phyloP scores from a whole-genome alignment of 1,140 invertebrate genomes.

The Vollenhovia emeryi region DNA sequence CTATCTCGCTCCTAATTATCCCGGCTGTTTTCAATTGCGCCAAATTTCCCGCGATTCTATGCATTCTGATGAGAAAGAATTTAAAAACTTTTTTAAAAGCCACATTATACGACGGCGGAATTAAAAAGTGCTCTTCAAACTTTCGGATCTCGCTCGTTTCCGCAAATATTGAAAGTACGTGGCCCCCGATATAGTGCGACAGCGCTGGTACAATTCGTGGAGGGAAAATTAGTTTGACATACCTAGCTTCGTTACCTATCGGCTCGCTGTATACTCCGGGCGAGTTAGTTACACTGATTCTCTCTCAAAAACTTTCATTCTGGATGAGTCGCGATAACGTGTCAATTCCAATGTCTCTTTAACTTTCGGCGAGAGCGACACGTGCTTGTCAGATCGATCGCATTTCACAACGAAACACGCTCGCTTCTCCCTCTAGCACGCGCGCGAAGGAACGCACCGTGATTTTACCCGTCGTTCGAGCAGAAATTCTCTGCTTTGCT shows the following conservation, averaged over 20 bases:
- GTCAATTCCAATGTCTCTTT: constrained; percentile 8
- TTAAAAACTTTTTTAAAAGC: not conserved
- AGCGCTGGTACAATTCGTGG: not conserved
- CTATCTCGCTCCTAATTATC: not conserved
- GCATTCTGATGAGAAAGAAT: not conserved
- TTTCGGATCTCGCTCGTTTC: constrained; percentile 26
- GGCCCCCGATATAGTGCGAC: not conserved
- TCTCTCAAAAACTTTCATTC: not conserved
- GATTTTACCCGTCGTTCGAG: constrained; percentile 16
- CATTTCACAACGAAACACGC: constrained; percentile 25
- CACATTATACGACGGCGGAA: not conserved
- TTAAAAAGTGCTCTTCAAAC: constrained; percentile 28
- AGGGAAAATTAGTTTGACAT: constrained; percentile 44
- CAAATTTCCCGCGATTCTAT: constrained; percentile 3
- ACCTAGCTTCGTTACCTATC: constrained; percentile 12
- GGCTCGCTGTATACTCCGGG: not conserved
- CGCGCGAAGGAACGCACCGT: constrained; percentile 10
- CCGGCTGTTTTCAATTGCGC: constrained; percentile 9
- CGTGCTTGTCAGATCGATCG: constrained; percentile 5
- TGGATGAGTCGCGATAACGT: constrained; percentile 29
- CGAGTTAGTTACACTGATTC: not conserved
- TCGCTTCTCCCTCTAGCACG: not conserved
- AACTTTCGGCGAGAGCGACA: constrained; percentile 1
- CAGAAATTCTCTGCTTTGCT: constrained; percentile 18
- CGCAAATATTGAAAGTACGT: constrained; percentile 40